These are phyloP conservation scores for Portunus trituberculatus DNA, from an alignment of 1,140 invertebrate species.

Conservation along the genomic window DNA sequence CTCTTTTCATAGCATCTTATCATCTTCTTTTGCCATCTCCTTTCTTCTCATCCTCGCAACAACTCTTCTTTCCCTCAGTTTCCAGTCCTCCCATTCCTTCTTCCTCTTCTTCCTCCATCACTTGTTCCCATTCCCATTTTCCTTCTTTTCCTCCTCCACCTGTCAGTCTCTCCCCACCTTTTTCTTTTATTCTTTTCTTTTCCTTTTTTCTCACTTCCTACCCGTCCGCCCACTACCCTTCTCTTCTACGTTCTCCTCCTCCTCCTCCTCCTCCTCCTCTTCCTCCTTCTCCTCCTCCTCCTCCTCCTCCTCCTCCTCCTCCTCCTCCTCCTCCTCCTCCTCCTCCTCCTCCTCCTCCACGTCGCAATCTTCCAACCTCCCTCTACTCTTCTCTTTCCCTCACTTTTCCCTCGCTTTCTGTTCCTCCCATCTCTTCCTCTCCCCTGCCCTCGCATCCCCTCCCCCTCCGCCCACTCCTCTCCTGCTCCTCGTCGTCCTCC, in stretches of 20 bases:
- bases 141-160: not conserved
- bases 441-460: not conserved
- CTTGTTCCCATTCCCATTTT: not conserved
- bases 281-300: not conserved
- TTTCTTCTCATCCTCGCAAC: not conserved
- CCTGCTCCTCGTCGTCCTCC: not conserved
- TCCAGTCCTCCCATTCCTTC: too few relatives aligned
- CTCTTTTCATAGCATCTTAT: not conserved
- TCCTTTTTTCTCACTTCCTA: slow-evolving; percentile 16
- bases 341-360: not conserved
- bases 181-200: not conserved
- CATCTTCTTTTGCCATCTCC: not conserved
- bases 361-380: not conserved
- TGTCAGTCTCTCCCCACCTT: not conserved
- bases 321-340: not conserved
- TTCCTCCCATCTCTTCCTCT: not conserved
- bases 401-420: not conserved
- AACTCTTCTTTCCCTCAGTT: not conserved
- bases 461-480: slow-evolving; percentile 6
- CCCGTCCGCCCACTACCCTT: not conserved
- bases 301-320: not conserved
- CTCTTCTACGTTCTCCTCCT: not conserved
- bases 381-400: not conserved
- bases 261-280: not conserved
- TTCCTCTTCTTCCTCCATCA: not conserved